Evolutionary conservation across 1,140 invertebrate species (phyloP).

Genomic region (Aleiodes sp.): DNA sequence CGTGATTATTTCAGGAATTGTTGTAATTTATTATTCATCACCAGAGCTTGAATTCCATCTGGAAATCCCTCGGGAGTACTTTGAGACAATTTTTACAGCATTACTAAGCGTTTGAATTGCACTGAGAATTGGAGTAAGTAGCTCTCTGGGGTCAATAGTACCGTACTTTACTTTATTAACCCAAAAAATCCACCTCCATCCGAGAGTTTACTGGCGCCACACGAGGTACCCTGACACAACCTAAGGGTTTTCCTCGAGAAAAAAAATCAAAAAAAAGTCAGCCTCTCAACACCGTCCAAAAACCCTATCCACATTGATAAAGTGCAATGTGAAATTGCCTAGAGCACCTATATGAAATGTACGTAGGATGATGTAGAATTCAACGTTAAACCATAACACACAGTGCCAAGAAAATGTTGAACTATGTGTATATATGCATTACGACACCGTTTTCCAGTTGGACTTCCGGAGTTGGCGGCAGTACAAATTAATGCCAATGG

Average conservation of each 20-base stretch:
- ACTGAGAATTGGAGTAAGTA: neutral
- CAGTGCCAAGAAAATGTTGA: conserved; percentile 7
- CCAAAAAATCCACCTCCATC: neutral
- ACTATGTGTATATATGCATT: neutral
- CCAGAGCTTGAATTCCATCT: neutral
- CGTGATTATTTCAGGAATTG: neutral
- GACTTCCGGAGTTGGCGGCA: conserved; percentile 7
- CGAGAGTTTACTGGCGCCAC: conserved; percentile 12
- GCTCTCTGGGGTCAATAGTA: conserved; percentile 2
- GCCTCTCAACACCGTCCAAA: too few species aligned
- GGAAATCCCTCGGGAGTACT: too few species aligned
- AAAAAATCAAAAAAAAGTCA: too few species aligned
- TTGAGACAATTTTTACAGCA: too few species aligned
- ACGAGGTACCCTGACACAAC: neutral
- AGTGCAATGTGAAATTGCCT: neutral
- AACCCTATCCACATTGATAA: conserved; percentile 4
- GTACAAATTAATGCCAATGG: conserved; percentile 12
- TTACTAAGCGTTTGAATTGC: too few species aligned
- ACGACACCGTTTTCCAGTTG: neutral
- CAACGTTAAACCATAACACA: neutral
- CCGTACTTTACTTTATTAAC: conserved; percentile 6
- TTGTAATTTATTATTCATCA: neutral
- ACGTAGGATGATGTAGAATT: neutral
- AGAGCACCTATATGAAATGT: neutral
- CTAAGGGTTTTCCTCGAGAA: too few species aligned